Percentiles rank a stretch among this genome's conserved stretches.
phyloP scores from a whole-genome alignment of 2,888 invertebrate genomes.

The Torymus aiolomorphi region DNA sequence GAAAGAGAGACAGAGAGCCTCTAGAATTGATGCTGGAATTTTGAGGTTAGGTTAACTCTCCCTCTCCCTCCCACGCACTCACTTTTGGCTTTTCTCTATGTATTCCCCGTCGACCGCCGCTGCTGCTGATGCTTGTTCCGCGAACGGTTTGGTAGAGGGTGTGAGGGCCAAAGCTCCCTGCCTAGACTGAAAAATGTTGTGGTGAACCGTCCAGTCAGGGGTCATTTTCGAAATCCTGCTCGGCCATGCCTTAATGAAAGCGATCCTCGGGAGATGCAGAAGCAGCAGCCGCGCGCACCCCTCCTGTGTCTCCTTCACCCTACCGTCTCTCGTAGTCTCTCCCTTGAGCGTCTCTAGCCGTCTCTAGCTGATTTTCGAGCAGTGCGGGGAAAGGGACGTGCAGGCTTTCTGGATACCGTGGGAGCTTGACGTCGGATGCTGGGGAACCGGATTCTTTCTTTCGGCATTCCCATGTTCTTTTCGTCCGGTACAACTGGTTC shows the following conservation, averaged over 20 bases:
- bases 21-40: conserved; percentile 74
- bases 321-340: not conserved
- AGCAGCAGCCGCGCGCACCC: not conserved
- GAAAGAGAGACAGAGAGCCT: conserved; percentile 60
- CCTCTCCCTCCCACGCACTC: conserved; percentile 58
- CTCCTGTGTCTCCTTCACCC: not conserved
- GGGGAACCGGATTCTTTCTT: conserved; percentile 41
- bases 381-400: conserved; percentile 3
- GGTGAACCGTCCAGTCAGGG: conserved; percentile 68
- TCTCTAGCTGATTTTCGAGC: conserved; percentile 41
- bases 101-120: conserved; percentile 43
- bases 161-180: conserved; percentile 65
- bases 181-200: conserved; percentile 73
- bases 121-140: conserved; percentile 60
- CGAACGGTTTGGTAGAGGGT: conserved; percentile 55
- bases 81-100: conserved; percentile 40
- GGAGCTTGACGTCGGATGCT: not conserved
- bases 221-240: conserved; percentile 69
- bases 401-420: too few species aligned
- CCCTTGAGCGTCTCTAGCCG: not conserved
- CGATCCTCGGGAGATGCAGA: conserved; percentile 47
- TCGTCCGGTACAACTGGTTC: not conserved
- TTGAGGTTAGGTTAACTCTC: conserved; percentile 72
- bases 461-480: not conserved
- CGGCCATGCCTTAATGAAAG: conserved; percentile 65